These are phyloP conservation scores for Drosophila melanogaster DNA, from an alignment of 1,140 invertebrate species.

Conservation along the genomic window DNA sequence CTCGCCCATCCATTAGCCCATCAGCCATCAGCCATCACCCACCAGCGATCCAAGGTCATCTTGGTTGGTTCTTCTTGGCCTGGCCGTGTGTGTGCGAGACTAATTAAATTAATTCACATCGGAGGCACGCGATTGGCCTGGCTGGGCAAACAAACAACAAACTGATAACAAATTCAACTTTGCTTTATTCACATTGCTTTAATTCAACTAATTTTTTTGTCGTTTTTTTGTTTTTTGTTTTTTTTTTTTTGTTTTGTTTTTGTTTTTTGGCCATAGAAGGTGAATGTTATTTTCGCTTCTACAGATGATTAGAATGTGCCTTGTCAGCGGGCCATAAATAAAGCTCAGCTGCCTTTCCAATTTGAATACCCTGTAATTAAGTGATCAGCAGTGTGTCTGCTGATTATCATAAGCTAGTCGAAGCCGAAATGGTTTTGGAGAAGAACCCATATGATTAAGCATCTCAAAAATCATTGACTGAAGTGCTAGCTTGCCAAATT, in stretches of 20 bases:
- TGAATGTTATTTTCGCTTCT: conserved; percentile 54
- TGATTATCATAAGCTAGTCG: conserved; percentile 1
- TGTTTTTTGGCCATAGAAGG: conserved; percentile 43
- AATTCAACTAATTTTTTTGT: background rate
- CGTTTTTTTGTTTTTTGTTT: conserved; percentile 11
- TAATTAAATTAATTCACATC: conserved; percentile 79
- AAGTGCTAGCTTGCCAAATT: too few relatives aligned
- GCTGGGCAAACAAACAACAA: conserved; percentile 62
- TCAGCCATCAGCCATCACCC: conserved; percentile 23
- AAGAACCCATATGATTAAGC: background rate
- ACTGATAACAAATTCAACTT: conserved; percentile 67
- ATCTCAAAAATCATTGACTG: too few relatives aligned
- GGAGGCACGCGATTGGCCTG: conserved; percentile 71
- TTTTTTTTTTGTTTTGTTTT: conserved; percentile 20
- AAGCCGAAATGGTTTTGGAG: background rate
- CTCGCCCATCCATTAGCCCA: conserved; percentile 29
- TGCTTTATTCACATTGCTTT: conserved; percentile 28
- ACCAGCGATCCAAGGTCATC: conserved; percentile 47
- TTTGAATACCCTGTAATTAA: conserved; percentile 55
- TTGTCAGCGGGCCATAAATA: conserved; percentile 66
- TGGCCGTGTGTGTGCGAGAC: conserved; percentile 16
- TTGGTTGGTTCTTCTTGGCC: conserved; percentile 28
- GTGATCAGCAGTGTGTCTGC: conserved; percentile 18
- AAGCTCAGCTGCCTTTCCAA: conserved; percentile 61
- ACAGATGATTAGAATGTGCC: conserved; percentile 71